phyloP scores from a whole-genome alignment of 1,140 invertebrate species.

The Drosophila carrolli region DNA sequence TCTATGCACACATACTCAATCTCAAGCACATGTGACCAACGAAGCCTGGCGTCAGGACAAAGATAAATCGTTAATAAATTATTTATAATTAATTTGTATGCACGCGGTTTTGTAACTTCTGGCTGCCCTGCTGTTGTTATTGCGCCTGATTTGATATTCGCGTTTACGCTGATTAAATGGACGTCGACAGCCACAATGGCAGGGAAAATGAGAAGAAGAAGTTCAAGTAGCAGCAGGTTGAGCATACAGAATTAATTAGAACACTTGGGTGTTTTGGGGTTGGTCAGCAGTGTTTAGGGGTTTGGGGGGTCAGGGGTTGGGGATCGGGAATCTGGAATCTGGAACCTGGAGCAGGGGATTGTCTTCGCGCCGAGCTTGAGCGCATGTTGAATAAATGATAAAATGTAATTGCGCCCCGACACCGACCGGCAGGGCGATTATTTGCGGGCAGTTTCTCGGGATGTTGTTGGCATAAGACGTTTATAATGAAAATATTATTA shows the following conservation, averaged over 20 bases:
- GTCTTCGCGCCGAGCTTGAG: slow-evolving; percentile 43
- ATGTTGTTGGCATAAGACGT: slow-evolving; percentile 67
- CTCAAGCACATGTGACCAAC: slow-evolving; percentile 63
- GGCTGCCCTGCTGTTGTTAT: slow-evolving; percentile 21
- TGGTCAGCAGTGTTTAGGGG: slow-evolving; percentile 6
- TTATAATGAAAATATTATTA: slow-evolving; percentile 84
- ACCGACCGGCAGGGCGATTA: slow-evolving; percentile 29
- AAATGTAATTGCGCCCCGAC: slow-evolving; percentile 76
- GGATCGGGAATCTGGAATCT: neutral
- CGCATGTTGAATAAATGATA: slow-evolving; percentile 82
- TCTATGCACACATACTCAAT: slow-evolving; percentile 26
- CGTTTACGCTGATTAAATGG: slow-evolving; percentile 82
- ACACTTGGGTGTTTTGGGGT: slow-evolving; percentile 42
- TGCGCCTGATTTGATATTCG: slow-evolving; percentile 76
- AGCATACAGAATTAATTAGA: slow-evolving; percentile 77
- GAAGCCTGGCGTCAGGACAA: slow-evolving; percentile 62
- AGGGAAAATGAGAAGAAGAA: slow-evolving; percentile 24
- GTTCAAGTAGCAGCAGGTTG: slow-evolving; percentile 46
- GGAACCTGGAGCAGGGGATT: slow-evolving; percentile 2
- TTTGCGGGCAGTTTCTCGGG: slow-evolving; percentile 16
- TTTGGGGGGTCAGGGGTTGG: neutral
- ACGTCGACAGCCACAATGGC: slow-evolving; percentile 53
- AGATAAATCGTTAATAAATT: slow-evolving; percentile 84
- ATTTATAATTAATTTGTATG: slow-evolving; percentile 84
- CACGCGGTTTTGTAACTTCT: slow-evolving; percentile 65